Base-by-base conservation (phyloP, 2,797 vertebrate species). In the Sebastes oblongus region DNA sequence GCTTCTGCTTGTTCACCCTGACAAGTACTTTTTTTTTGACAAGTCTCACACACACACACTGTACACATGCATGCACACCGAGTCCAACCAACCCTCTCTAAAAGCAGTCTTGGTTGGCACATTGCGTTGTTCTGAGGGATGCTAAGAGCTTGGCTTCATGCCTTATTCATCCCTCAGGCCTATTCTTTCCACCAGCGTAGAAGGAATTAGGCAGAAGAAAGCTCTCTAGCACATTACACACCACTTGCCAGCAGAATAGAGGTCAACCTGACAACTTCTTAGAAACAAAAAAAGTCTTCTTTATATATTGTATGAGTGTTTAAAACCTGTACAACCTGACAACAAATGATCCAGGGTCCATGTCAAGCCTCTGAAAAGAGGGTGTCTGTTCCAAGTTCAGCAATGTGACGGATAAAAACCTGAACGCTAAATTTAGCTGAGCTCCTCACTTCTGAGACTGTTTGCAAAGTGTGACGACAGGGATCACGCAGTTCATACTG, bases 101-200 rank as follows among this genome's bases (percentile, higher is more conserved):
- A 93, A 87, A 91, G 84, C 80, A 74, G 79, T 42, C 61, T 52
- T 72, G 77, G 73, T 86, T 85, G 77, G 92, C 80, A 88, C 73
- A 77, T 83, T 67, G 81, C 18, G 61, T 89, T 91, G 90, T 90
- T 87, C 66, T 61, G 25, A 73, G 71, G 83, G 46, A 75, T 82
- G 66, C 91, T 91, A 88, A 91, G 90, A 93, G 90, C 88, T 79
- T 69, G 67, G 62, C 77, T 87, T 92, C 90, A 94, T 94, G 90
- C 77, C 86, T 94, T 92, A 94, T 94, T 96, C 88, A 95, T 94
- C 87, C 84, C 75, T 76, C 81, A 77, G 83, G 88, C 76, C 74
- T 76, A 66, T 88, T 90, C 86, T 90, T 83, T 70, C 72, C 68
- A 77, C 86, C 52, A 78, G 77, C 32, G 32, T 61, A 83, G 66